Percentiles rank a stretch among this genome's conserved stretches.
phyloP scores from a whole-genome alignment of 2,888 invertebrate species.

The Amaurobius ferox region DNA sequence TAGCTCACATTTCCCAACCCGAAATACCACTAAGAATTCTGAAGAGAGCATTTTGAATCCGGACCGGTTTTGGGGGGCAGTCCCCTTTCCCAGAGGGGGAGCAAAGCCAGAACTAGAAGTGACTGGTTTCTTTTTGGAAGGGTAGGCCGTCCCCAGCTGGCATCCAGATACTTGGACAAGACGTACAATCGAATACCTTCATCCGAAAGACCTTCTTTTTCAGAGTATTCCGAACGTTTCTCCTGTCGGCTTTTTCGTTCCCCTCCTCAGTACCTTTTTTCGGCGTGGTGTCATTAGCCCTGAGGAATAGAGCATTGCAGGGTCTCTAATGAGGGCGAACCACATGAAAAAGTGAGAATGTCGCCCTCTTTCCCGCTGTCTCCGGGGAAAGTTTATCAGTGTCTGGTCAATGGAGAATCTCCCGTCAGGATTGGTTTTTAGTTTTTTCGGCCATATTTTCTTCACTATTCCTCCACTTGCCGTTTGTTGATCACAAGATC shows the following conservation, averaged over 20 bases:
- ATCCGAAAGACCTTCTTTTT: not conserved
- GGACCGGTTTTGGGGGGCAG: not conserved
- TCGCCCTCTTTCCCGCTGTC: too few relatives aligned
- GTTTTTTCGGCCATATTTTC: too few relatives aligned
- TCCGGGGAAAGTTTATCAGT: too few relatives aligned
- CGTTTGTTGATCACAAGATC: too few relatives aligned
- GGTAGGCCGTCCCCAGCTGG: conserved; percentile 51
- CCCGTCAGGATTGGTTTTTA: too few relatives aligned
- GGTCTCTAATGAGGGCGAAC: not conserved
- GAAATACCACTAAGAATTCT: not conserved
- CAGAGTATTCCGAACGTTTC: not conserved
- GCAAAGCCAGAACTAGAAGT: conserved; percentile 3
- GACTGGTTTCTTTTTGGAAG: conserved; percentile 39
- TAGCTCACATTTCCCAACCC: not conserved
- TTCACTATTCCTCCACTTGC: too few relatives aligned
- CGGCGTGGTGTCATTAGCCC: not conserved
- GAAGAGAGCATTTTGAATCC: not conserved
- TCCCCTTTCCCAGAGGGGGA: not conserved
- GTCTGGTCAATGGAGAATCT: too few relatives aligned
- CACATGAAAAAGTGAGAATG: not conserved
- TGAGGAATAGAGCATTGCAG: not conserved
- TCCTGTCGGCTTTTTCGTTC: not conserved
- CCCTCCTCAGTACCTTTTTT: not conserved
- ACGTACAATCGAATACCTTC: conserved; percentile 13
- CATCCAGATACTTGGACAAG: conserved; percentile 29